These are phyloP conservation scores for Notolepis coatsorum DNA, from an alignment of 2,797 vertebrate species.

Conservation along the genomic window DNA sequence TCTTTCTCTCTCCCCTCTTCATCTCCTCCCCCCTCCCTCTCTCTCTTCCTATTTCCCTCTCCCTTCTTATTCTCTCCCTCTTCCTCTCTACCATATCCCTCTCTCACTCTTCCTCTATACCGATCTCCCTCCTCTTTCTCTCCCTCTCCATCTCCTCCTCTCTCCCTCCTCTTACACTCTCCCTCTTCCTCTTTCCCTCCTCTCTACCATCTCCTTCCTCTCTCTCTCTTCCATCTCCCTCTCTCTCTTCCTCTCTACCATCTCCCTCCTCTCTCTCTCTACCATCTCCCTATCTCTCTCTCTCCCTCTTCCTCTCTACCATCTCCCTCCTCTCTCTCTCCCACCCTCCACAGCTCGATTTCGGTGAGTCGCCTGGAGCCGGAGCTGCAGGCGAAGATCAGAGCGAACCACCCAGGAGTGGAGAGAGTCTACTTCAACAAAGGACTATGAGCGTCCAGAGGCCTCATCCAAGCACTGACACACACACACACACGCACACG, in stretches of 20 bases:
- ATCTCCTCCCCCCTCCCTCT: background rate
- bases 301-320: background rate
- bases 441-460: conserved; percentile 86
- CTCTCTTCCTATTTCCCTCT: no score
- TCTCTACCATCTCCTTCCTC: background rate
- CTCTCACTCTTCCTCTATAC: background rate
- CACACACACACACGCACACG: conserved; percentile 19
- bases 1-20: background rate
- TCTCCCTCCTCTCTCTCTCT: no score
- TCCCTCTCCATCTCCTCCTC: background rate
- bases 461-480: conserved; percentile 62
- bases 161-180: background rate
- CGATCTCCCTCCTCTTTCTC: background rate
- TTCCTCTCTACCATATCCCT: no score
- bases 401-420: conserved; percentile 83
- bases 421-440: conserved; percentile 97
- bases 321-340: background rate
- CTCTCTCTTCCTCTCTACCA: background rate
- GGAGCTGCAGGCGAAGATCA: conserved; percentile 92
- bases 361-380: conserved; percentile 90
- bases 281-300: no score
- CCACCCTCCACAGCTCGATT: conserved; percentile 86
- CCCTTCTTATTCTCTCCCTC: no score
- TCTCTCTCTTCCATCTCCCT: no score
- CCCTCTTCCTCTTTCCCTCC: background rate